Base-by-base conservation (phyloP, 2,888 invertebrate genomes). In the Drosophila mimetica region DNA sequence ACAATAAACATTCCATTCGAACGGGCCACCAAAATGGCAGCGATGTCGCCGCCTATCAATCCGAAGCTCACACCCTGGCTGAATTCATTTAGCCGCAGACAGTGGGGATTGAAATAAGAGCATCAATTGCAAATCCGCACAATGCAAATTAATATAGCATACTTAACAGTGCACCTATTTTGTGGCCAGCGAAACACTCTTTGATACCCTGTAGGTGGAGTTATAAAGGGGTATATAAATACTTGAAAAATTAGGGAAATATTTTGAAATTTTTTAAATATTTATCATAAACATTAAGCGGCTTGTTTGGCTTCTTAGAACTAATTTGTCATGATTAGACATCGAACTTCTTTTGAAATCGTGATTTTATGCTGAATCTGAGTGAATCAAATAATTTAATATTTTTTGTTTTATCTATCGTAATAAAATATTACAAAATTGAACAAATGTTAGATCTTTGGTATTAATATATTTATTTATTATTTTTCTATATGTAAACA, bases 61-160 rank as follows among this genome's bases (percentile, higher is more conserved):
- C 20, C 22, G 22, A 20, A 20, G 16, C 50, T 32, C 58, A 20
- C 22, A 39, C 61, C 36, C 53, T 34, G 16, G 18, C 30, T 20
- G 69, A 16, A 50, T 22, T 32, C 53, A 30, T 44, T 37, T 30
- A 60, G 69, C 80, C 80, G 83, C 86, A 80, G 84, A 74, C 78
- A 77, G 74, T 59, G 74, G 74, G 66, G 71, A 70, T 22, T 55
- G 71, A 48, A 51, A 66, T 74, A 64, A 61, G 18, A 28, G 46
- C 51, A 13, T 46, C 37, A 39, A 42, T 46, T 46, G 47, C 75
- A 71, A 81, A 78, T 60, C 47, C 63, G 53, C 63, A 75, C 85
- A 82, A 84, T 84, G 75, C 59, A 75, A 78, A 86, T 85, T 82
- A 81, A 75, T 86, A 86, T 88, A 78, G 86, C 81, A 84, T 81